Conservation (phyloP, 2,888 invertebrate genomes). For the Drosophila histrio region DNA sequence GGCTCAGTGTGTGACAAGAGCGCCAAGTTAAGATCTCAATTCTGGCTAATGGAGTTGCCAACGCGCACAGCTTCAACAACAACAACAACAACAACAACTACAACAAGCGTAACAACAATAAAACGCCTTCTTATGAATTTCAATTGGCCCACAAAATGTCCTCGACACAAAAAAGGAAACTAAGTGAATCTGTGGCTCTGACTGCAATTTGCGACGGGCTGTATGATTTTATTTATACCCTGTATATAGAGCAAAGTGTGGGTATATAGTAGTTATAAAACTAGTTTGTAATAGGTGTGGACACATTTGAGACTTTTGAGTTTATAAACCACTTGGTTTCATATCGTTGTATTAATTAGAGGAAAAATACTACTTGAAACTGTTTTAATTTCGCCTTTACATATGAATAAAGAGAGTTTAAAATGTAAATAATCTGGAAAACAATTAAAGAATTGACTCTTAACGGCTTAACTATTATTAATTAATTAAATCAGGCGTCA, state of each 20-base stretch:
- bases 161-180: constrained; percentile 12
- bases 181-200: constrained; percentile 23
- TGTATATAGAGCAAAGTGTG: neutral
- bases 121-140: constrained; percentile 68
- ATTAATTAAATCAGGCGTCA: too few relatives aligned
- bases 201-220: constrained; percentile 24
- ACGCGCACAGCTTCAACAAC: constrained; percentile 13
- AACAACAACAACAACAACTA: constrained; percentile 5
- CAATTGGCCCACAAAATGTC: constrained; percentile 65
- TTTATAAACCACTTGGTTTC: too few relatives aligned
- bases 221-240: constrained; percentile 20
- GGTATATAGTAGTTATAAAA: too few relatives aligned
- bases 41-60: constrained; percentile 61
- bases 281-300: too few relatives aligned
- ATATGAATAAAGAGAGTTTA: too few relatives aligned
- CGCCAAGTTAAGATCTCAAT: constrained; percentile 54
- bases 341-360: too few relatives aligned
- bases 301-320: too few relatives aligned
- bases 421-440: too few relatives aligned
- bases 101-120: constrained; percentile 30
- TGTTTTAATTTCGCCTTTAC: too few relatives aligned
- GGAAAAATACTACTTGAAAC: too few relatives aligned
- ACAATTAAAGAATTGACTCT: too few relatives aligned
- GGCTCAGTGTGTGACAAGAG: constrained; percentile 13
- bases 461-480: too few relatives aligned